Evolutionary conservation across 2,888 invertebrate species (phyloP).

Genomic region (Ectobius pallidus): DNA sequence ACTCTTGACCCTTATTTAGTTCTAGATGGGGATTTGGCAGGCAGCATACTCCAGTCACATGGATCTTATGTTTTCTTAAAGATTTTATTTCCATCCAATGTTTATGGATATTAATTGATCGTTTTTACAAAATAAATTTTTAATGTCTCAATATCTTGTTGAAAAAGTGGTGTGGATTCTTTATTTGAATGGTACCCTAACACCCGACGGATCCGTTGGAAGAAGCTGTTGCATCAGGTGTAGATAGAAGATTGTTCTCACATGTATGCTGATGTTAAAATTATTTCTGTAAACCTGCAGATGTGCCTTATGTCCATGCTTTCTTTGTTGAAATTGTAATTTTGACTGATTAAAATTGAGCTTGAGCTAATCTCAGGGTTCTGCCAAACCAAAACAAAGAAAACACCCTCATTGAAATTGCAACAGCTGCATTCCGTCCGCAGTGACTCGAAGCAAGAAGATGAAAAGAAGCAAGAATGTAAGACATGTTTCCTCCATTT

Average conservation of each 20-base stretch:
- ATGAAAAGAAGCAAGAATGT: too few species aligned
- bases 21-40: slow-evolving; percentile 41
- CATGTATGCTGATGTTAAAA: slow-evolving; percentile 47
- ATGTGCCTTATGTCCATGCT: slow-evolving; percentile 48
- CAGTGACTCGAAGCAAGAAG: neutral
- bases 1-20: slow-evolving; percentile 37
- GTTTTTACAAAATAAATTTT: slow-evolving; percentile 47
- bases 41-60: slow-evolving; percentile 36
- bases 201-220: slow-evolving; percentile 14
- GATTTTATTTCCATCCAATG: slow-evolving; percentile 45
- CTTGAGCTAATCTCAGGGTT: slow-evolving; percentile 34
- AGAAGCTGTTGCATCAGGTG: slow-evolving; percentile 31
- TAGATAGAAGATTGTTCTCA: slow-evolving; percentile 28
- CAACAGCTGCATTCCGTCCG: slow-evolving; percentile 29
- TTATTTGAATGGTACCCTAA: slow-evolving; percentile 36
- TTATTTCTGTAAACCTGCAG: slow-evolving; percentile 42
- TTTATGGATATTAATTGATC: slow-evolving; percentile 45
- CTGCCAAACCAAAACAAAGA: slow-evolving; percentile 5
- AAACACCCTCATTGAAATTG: slow-evolving; percentile 25
- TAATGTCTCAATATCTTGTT: slow-evolving; percentile 45
- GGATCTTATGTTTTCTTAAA: slow-evolving; percentile 42
- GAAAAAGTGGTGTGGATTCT: slow-evolving; percentile 42
- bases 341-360: slow-evolving; percentile 38
- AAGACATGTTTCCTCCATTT: too few species aligned
- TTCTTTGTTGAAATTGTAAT: slow-evolving; percentile 41